Percentiles rank a stretch among this genome's conserved stretches.
Conservation (phyloP, 2,797 vertebrate genomes). For the Acanthurus leucopareius region DNA sequence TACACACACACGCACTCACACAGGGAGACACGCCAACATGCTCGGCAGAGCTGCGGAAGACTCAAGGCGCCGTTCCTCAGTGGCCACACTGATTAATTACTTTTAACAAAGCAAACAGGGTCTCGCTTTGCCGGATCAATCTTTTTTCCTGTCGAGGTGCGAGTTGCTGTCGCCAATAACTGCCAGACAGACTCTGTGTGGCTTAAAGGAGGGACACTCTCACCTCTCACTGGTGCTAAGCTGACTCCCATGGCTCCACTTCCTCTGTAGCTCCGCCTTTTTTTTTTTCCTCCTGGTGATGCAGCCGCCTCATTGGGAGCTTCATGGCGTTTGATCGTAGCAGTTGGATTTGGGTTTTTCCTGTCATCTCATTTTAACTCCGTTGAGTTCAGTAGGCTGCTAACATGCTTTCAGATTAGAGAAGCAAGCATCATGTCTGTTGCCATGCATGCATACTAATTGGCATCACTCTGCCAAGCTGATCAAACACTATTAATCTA, state of each 20-base stretch:
- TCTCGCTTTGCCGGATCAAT: conserved; percentile 83
- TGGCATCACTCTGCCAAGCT: conserved; percentile 65
- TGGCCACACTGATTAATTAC: conserved; percentile 82
- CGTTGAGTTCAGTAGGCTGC: conserved; percentile 42
- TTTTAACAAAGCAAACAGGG: conserved; percentile 85
- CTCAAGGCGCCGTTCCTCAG: conserved; percentile 69
- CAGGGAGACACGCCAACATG: conserved; percentile 29
- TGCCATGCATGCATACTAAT: conserved; percentile 67
- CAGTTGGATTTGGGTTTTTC: conserved; percentile 18
- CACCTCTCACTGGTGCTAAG: conserved; percentile 57
- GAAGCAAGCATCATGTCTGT: conserved; percentile 48
- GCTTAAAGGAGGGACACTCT: conserved; percentile 76
- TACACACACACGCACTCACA: conserved; percentile 25
- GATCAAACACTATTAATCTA: conserved; percentile 83
- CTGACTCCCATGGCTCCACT: conserved; percentile 55
- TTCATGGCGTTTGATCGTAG: conserved; percentile 12
- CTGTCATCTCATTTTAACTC: conserved; percentile 26
- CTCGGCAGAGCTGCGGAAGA: conserved; percentile 49
- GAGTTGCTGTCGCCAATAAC: conserved; percentile 76
- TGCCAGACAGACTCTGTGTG: conserved; percentile 78
- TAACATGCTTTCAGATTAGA: conserved; percentile 49
- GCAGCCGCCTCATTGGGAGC: conserved; percentile 12
- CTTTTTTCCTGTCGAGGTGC: conserved; percentile 63
- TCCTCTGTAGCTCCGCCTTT: conserved; percentile 8
- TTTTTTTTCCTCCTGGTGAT: conserved; percentile 10